Evolutionary conservation across 1,140 invertebrate genomes (phyloP).

Genomic region (Trigoniulus corallinus): DNA sequence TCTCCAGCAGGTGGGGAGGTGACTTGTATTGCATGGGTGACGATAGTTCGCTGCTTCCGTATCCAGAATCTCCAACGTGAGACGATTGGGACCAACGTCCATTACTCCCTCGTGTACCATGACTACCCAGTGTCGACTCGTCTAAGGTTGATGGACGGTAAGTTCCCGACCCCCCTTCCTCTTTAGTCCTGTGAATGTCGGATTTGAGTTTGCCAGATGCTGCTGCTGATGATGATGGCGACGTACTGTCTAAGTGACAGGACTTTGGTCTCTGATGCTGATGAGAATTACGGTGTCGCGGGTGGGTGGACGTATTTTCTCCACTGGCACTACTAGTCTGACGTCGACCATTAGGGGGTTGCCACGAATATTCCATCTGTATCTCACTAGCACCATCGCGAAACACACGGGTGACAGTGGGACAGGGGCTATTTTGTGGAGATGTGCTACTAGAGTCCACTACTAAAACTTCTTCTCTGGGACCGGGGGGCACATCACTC

Average conservation of each 20-base stretch:
- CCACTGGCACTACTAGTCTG: not conserved
- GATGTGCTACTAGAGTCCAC: not conserved
- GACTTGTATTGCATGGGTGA: not conserved
- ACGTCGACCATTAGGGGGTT: not conserved
- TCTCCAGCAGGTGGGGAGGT: not conserved
- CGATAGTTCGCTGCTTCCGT: not conserved
- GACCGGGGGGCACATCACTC: not conserved
- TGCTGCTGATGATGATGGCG: not conserved
- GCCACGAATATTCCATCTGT: constrained; percentile 8
- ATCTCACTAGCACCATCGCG: not conserved
- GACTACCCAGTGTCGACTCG: not conserved
- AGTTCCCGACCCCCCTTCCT: too few relatives aligned
- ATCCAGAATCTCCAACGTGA: constrained; percentile 10
- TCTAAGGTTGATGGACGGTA: constrained; percentile 2
- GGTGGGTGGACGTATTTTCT: not conserved
- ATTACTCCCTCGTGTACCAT: not conserved
- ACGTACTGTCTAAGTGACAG: not conserved
- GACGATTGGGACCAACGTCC: not conserved
- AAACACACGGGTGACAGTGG: not conserved
- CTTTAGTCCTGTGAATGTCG: too few relatives aligned
- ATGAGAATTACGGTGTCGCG: not conserved
- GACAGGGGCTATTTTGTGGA: not conserved
- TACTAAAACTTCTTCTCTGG: too few relatives aligned
- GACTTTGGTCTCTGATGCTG: constrained; percentile 1
- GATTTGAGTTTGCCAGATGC: too few relatives aligned